Conservation (phyloP, 2,113 vertebrate genomes). For the Calidris pygmaea region DNA sequence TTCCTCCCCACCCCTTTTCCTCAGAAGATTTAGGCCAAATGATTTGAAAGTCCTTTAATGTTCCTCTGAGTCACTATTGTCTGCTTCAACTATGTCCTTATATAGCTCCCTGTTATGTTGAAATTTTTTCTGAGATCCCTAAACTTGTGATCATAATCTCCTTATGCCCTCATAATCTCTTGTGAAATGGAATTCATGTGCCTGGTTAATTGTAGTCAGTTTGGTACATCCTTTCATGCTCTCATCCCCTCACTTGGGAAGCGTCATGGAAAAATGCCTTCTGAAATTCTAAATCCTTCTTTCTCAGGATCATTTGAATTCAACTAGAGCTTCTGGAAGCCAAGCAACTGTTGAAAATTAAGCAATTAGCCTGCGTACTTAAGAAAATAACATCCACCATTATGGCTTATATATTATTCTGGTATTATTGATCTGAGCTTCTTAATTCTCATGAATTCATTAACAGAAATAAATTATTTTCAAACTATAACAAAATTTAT, state of each 20-base stretch:
- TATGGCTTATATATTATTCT: not conserved
- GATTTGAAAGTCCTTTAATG: not conserved
- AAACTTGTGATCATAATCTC: not conserved
- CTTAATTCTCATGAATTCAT: not conserved
- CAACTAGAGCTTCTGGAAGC: conserved; percentile 9
- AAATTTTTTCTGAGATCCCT: not conserved
- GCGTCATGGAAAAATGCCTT: conserved; percentile 11
- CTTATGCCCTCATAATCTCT: not conserved
- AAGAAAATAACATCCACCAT: not conserved
- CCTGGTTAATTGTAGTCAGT: not conserved
- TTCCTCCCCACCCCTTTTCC: too few species aligned
- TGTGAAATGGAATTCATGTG: not conserved
- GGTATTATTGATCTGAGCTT: not conserved
- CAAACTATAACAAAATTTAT: not conserved
- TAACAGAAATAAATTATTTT: conserved; percentile 3
- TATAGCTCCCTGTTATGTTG: not conserved
- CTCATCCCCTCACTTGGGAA: conserved; percentile 1
- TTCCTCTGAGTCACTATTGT: not conserved
- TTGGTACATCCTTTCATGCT: not conserved
- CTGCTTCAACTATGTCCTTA: not conserved
- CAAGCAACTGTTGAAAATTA: conserved; percentile 39
- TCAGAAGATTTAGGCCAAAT: not conserved
- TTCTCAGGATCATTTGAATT: conserved; percentile 48
- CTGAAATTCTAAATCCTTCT: conserved; percentile 40
- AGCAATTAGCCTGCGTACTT: not conserved